Evolutionary conservation across 2,113 vertebrate genomes (phyloP).

Genomic region (Lipophrys pholis): DNA sequence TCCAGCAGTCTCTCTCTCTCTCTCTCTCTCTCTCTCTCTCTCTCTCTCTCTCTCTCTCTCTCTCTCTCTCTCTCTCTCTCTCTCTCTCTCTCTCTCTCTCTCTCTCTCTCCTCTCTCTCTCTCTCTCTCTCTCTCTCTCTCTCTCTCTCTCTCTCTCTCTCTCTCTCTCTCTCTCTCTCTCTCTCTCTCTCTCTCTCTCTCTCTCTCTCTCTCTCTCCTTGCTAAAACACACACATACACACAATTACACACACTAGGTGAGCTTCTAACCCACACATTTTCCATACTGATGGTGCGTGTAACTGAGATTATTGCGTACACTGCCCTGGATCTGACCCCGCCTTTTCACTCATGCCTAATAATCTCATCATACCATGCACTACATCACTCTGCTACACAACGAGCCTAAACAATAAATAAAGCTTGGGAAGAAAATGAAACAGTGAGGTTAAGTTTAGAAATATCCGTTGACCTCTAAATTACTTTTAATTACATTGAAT

Average conservation of each 20-base stretch:
- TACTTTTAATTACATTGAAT: neutral
- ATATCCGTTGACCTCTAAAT: neutral
- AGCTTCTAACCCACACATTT: slow-evolving; percentile 75
- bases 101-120: too few relatives aligned
- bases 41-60: slow-evolving; percentile 14
- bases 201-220: slow-evolving; percentile 52
- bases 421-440: neutral
- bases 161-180: slow-evolving; percentile 22
- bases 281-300: slow-evolving; percentile 77
- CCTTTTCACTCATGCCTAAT: slow-evolving; percentile 85
- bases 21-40: slow-evolving; percentile 21
- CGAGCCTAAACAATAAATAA: slow-evolving; percentile 8
- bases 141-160: slow-evolving; percentile 46
- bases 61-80: slow-evolving; percentile 32
- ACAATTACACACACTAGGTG: slow-evolving; percentile 63
- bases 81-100: neutral
- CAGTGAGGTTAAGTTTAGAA: neutral
- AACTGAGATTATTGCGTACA: slow-evolving; percentile 84
- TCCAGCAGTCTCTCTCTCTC: slow-evolving; percentile 63
- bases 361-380: slow-evolving; percentile 82
- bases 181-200: slow-evolving; percentile 25
- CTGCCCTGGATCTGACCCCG: slow-evolving; percentile 75
- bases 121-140: slow-evolving; percentile 41
- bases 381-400: slow-evolving; percentile 50
- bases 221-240: slow-evolving; percentile 11